Percentiles rank a stretch among this genome's conserved stretches.
phyloP scores from a whole-genome alignment of 2,797 vertebrate genomes.

The Ceryle rudis region DNA sequence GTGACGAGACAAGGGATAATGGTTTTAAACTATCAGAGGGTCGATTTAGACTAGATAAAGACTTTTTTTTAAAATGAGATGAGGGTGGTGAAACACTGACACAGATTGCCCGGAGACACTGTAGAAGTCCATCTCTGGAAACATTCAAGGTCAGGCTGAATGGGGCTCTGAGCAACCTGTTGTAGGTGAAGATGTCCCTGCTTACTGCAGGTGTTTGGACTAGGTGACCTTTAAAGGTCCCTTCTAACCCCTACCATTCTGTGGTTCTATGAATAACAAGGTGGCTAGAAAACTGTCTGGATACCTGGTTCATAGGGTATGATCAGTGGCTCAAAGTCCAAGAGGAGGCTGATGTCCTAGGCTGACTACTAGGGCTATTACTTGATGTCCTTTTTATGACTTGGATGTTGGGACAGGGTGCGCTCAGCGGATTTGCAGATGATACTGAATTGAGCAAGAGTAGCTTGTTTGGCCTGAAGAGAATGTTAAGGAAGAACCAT shows the following conservation, averaged over 20 bases:
- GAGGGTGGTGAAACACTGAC: background rate
- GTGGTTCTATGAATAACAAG: background rate
- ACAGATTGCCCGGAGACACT: background rate
- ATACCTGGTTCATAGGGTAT: background rate
- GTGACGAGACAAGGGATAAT: background rate
- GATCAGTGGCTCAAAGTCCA: background rate
- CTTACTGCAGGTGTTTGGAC: background rate
- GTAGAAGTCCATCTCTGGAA: background rate
- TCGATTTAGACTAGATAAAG: background rate
- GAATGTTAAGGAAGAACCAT: fast-evolving
- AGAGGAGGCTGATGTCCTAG: background rate
- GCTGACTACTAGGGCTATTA: background rate
- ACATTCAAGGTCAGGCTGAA: background rate
- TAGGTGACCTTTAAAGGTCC: background rate
- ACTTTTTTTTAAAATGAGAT: too few species aligned
- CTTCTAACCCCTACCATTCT: background rate
- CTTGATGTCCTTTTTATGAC: background rate
- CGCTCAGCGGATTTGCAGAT: background rate
- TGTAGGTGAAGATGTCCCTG: background rate
- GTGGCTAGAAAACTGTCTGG: background rate
- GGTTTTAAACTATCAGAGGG: background rate
- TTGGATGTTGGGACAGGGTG: background rate
- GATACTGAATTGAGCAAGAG: background rate
- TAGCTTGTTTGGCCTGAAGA: background rate
- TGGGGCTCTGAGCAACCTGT: background rate